Percentiles rank a stretch among this genome's conserved stretches.
phyloP scores from a whole-genome alignment of 2,797 vertebrate species.

The Emydoidea blandingii region DNA sequence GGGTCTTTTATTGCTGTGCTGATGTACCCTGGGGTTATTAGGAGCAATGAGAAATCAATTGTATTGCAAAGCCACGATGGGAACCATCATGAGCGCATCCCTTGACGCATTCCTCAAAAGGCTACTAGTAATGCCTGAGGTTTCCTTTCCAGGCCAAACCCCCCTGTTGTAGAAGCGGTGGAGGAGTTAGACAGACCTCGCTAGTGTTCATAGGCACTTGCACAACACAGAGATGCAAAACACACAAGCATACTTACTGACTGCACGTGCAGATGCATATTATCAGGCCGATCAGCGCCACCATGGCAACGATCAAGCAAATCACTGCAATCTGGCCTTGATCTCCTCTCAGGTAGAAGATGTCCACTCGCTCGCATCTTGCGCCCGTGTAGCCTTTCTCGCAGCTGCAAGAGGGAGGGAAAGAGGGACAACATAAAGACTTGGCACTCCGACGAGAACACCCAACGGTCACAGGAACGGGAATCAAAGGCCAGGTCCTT shows the following conservation, averaged over 20 bases:
- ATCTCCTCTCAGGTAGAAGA: conserved; percentile 77
- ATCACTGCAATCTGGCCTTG: conserved; percentile 82
- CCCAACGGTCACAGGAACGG: neutral
- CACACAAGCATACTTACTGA: conserved; percentile 82
- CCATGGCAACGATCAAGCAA: conserved; percentile 80
- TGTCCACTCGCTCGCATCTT: conserved; percentile 86
- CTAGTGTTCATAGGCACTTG: neutral
- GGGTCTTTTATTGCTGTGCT: neutral
- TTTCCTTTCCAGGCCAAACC: neutral
- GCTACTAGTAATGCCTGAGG: too few species aligned
- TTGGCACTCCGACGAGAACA: neutral
- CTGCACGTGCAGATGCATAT: conserved; percentile 84
- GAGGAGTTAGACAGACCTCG: neutral
- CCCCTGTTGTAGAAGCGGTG: neutral
- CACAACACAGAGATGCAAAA: neutral
- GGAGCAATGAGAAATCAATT: neutral
- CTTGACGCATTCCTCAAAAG: neutral
- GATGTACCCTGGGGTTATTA: too few species aligned
- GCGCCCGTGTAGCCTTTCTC: conserved; percentile 82
- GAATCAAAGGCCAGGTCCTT: neutral
- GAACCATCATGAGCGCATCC: neutral
- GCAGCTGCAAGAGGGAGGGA: conserved; percentile 80
- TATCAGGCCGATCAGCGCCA: conserved; percentile 84
- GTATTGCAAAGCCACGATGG: neutral
- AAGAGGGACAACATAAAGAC: neutral